Conservation (phyloP, 2,113 vertebrate species). For the Dasyprocta punctata region DNA sequence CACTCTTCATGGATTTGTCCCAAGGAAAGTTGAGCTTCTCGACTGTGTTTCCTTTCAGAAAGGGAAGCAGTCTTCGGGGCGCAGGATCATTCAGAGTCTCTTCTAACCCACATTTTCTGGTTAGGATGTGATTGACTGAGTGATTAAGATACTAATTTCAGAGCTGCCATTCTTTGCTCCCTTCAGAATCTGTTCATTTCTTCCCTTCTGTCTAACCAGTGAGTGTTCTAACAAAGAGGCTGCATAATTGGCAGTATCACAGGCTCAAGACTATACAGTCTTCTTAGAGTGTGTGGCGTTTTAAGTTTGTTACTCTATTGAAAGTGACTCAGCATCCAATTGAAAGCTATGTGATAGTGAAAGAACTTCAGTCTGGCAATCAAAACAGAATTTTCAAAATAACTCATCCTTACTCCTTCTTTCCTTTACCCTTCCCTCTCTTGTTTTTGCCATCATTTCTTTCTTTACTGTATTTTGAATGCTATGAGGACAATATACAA, state of each 20-base stretch:
- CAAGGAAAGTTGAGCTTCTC: not conserved
- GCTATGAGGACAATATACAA: not conserved
- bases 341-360: not conserved
- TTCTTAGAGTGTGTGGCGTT: not conserved
- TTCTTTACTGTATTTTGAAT: not conserved
- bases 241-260: not conserved
- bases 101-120: not conserved
- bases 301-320: not conserved
- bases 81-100: not conserved
- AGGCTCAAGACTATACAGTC: not conserved
- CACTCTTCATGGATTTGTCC: not conserved
- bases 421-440: not conserved
- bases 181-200: conserved; percentile 29
- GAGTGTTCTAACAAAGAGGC: not conserved
- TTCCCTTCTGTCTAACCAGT: conserved; percentile 31
- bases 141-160: conserved; percentile 29
- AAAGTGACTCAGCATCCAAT: not conserved
- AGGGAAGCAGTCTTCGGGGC: not conserved
- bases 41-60: not conserved
- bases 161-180: not conserved
- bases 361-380: not conserved
- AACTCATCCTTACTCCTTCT: no score
- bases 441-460: not conserved
- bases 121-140: conserved; percentile 7
- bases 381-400: not conserved